Evolutionary conservation across 2,888 invertebrate genomes (phyloP).

Genomic region (Oxytorus armatus): DNA sequence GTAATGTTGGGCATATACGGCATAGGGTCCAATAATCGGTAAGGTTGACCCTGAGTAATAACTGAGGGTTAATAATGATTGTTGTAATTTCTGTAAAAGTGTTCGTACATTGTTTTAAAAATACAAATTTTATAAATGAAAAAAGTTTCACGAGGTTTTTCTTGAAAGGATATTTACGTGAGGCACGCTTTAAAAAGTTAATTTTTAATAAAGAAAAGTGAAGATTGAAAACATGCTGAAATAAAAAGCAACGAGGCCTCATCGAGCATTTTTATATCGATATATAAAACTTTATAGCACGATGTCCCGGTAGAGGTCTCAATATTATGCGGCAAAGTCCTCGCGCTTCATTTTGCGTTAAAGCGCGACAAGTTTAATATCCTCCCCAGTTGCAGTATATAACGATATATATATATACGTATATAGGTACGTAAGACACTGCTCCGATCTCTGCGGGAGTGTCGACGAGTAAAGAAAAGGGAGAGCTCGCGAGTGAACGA

Average conservation of each 20-base stretch:
- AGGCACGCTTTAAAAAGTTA: neutral
- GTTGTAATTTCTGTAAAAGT: too few relatives aligned
- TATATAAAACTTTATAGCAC: slow-evolving; percentile 59
- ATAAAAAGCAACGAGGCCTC: slow-evolving; percentile 27
- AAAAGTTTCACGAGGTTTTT: neutral
- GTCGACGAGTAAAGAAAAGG: slow-evolving; percentile 68
- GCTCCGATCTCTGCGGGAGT: slow-evolving; percentile 64
- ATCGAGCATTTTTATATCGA: slow-evolving; percentile 46
- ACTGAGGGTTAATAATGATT: too few relatives aligned
- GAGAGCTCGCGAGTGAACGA: slow-evolving; percentile 52
- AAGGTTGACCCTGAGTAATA: too few relatives aligned
- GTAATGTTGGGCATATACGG: too few relatives aligned
- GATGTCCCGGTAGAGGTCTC: slow-evolving; percentile 14
- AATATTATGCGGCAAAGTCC: slow-evolving; percentile 60
- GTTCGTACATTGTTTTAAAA: neutral
- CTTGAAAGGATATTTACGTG: neutral
- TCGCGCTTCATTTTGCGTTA: slow-evolving; percentile 83
- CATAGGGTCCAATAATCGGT: too few relatives aligned
- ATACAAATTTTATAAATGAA: neutral
- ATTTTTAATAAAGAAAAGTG: slow-evolving; percentile 13
- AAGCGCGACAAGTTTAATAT: slow-evolving; percentile 84
- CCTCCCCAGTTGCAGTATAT: slow-evolving; percentile 71
- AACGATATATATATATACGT: slow-evolving; percentile 14
- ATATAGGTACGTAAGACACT: slow-evolving; percentile 35
- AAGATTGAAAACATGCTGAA: neutral